A percentile compares a stretch with the other conserved stretches of the same genome.
phyloP scores from a whole-genome alignment of 2,113 vertebrate genomes.

The Nematolebias whitei region DNA sequence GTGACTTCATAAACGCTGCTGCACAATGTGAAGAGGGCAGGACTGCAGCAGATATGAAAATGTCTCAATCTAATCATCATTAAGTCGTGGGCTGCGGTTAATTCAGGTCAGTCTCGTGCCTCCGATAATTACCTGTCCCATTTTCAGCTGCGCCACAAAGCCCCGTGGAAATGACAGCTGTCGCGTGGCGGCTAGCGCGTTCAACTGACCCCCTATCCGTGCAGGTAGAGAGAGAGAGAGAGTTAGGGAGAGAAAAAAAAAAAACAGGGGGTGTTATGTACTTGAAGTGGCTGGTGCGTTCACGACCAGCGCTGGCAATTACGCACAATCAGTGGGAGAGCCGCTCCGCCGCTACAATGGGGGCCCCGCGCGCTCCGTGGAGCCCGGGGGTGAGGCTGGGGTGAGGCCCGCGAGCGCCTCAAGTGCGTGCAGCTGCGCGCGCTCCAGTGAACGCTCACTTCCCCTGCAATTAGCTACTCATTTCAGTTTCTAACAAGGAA shows the following conservation, averaged over 20 bases:
- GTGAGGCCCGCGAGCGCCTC: constrained; percentile 81
- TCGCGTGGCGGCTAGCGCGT: constrained; percentile 66
- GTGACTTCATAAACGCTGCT: constrained; percentile 76
- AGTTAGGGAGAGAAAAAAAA: not conserved
- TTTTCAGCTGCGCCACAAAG: constrained; percentile 80
- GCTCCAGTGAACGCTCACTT: constrained; percentile 86
- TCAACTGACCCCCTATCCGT: constrained; percentile 57
- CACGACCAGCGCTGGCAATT: constrained; percentile 92
- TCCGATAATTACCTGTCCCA: constrained; percentile 39
- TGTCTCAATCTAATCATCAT: constrained; percentile 89
- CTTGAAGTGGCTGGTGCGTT: constrained; percentile 94
- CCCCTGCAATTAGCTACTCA: constrained; percentile 94
- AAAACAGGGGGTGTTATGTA: constrained; percentile 78
- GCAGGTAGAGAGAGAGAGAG: constrained; percentile 83
- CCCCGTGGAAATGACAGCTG: constrained; percentile 87
- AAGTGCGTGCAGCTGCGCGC: constrained; percentile 99
- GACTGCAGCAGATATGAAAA: constrained; percentile 90
- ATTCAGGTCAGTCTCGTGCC: constrained; percentile 86
- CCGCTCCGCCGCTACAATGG: constrained; percentile 82
- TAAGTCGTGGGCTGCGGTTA: constrained; percentile 70
- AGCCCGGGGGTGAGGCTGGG: constrained; percentile 91
- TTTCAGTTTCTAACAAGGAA: constrained; percentile 87
- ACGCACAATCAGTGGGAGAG: constrained; percentile 94
- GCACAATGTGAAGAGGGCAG: constrained; percentile 76
- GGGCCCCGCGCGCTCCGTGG: constrained; percentile 85